phyloP scores from a whole-genome alignment of 2,797 vertebrate species.

The Helostoma temminkii region DNA sequence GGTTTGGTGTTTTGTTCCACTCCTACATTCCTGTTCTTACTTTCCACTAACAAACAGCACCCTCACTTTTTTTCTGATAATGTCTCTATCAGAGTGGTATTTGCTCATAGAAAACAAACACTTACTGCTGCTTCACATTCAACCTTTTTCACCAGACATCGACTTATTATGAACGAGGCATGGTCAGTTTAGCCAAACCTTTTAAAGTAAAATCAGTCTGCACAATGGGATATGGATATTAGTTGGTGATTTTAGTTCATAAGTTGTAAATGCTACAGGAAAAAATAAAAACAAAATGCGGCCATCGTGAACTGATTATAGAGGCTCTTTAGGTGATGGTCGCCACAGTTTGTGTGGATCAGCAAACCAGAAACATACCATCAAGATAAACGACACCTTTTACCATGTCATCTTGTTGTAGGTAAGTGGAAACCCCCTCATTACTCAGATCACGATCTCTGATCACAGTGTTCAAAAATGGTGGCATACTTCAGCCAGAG shows the following conservation, averaged over 20 bases:
- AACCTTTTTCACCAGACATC: conserved; percentile 11
- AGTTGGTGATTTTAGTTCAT: background rate
- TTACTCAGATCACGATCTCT: conserved; percentile 9
- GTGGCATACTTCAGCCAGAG: conserved; percentile 3
- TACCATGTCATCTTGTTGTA: background rate
- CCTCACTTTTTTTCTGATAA: conserved; percentile 34
- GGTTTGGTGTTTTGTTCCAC: conserved; percentile 61
- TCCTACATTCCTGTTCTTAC: conserved; percentile 55
- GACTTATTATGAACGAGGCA: conserved; percentile 21
- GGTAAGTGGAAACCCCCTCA: conserved; percentile 23
- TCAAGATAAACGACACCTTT: conserved; percentile 24
- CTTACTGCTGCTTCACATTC: conserved; percentile 5
- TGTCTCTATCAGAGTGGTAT: conserved; percentile 29
- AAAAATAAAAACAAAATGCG: background rate
- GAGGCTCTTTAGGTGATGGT: conserved; percentile 7
- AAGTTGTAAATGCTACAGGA: conserved; percentile 13
- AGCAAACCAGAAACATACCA: background rate
- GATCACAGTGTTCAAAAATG: conserved; percentile 14
- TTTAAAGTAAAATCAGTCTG: background rate
- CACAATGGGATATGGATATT: background rate
- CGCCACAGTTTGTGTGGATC: conserved; percentile 2
- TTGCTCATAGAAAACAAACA: conserved; percentile 39
- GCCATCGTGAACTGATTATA: conserved; percentile 5
- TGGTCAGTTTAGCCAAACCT: background rate
- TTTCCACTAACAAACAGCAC: conserved; percentile 44